These are phyloP conservation scores for Prolemur simus DNA, from an alignment of 2,113 vertebrate species.

Conservation along the genomic window DNA sequence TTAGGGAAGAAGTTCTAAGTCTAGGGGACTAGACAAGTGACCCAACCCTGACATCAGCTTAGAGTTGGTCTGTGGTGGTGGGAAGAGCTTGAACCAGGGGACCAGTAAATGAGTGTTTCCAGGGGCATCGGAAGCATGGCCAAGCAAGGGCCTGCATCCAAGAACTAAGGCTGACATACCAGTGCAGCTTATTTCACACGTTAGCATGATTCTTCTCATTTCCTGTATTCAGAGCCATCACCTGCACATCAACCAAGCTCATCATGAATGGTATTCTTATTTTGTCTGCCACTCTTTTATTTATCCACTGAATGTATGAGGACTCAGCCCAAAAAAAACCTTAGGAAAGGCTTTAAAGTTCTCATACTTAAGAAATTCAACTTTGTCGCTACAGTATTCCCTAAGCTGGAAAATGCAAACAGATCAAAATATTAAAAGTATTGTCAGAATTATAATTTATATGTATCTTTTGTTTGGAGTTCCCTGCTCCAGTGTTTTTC, in stretches of 20 bases:
- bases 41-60: not conserved
- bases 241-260: not conserved
- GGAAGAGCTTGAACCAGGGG: not conserved
- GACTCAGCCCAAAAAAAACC: not conserved
- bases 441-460: not conserved
- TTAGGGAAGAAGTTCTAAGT: not conserved
- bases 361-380: not conserved
- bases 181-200: not conserved
- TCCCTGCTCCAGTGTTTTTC: not conserved
- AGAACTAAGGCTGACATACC: not conserved
- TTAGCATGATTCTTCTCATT: not conserved
- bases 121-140: not conserved
- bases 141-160: not conserved
- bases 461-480: not conserved
- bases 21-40: not conserved
- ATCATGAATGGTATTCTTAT: not conserved
- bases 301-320: not conserved
- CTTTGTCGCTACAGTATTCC: not conserved
- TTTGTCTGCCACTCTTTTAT: not conserved
- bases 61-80: too few species aligned
- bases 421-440: not conserved
- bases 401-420: not conserved
- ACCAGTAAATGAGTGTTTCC: not conserved
- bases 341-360: not conserved
- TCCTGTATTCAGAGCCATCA: not conserved